Conservation (phyloP, 2,797 vertebrate genomes). For the Falco biarmicus region DNA sequence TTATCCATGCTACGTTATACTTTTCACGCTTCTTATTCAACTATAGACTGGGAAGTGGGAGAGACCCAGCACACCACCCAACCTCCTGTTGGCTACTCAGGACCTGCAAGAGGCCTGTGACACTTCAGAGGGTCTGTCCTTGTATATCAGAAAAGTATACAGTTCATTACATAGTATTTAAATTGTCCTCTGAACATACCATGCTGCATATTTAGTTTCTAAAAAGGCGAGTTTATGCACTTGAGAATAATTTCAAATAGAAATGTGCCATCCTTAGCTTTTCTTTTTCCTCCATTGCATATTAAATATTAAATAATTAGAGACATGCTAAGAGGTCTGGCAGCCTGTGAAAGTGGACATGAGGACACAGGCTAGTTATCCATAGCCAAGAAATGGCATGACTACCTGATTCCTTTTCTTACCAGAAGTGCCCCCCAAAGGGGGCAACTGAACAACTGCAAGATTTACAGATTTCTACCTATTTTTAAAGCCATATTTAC, state of each 20-base stretch:
- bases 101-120: background rate
- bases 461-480: background rate
- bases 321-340: background rate
- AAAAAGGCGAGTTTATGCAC: background rate
- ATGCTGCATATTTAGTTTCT: background rate
- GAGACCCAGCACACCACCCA: background rate
- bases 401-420: background rate
- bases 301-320: background rate
- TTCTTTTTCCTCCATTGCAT: background rate
- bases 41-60: background rate
- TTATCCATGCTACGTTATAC: background rate
- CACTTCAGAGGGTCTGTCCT: background rate
- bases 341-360: background rate
- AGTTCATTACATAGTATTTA: background rate
- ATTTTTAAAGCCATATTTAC: background rate
- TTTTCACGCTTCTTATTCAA: background rate
- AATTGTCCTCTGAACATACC: background rate
- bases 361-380: background rate
- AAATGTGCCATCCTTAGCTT: background rate
- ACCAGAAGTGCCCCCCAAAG: background rate
- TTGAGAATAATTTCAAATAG: background rate
- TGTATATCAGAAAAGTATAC: background rate
- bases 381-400: background rate
- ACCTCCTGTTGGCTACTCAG: background rate
- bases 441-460: background rate